Base-by-base conservation (phyloP, 2,888 invertebrate species). In the Cheilosia grossa region DNA sequence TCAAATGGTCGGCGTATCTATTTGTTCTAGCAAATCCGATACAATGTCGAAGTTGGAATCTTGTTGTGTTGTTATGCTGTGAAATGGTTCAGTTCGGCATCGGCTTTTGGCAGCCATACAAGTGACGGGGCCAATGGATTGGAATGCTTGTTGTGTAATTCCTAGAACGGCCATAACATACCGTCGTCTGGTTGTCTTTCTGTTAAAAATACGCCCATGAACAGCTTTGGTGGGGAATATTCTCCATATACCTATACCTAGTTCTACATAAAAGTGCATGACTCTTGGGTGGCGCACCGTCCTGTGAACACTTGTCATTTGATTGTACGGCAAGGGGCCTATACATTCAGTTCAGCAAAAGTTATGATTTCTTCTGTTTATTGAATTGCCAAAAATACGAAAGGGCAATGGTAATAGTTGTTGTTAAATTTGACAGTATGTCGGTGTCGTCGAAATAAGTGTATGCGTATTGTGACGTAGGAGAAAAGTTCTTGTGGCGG, bases 81-180 rank as follows among this genome's bases (percentile, higher is more conserved):
- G 44, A 64, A 82, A 72, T 59, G 53, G 66, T 59, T 82, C 17
- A 64, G 59, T 66, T 74, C 66, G 40, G 67, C 47, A 61, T 74
- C 66, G 40, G 67, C 47, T 80, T 49, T 37, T 10, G 21, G 82
- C 79, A 83, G 54, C 82, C 82, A 51, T 79, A 83, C 10, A 69
- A 83, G n/a, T 3, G 42, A 17, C 56, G 30, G 70, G 77, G 64
- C 77, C 82, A 82, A 82, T 82, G 77, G 77, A 66, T 78, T 81
- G 81, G 81, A 81, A 81, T 74, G 73, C 61, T 69, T 42, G 42
- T 54, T 54, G 53, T 73, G 79, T 73, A 79, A 79, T 83, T 83
- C 82, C 82, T 56, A 78, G 82, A 82, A 40, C 4, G 15, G 15
- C 51, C 24, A 33, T 64, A 30, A 69, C 30, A 69, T 27, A 15